A percentile compares a stretch with the other conserved stretches of the same genome.
Conservation (phyloP, 1,140 invertebrate genomes). For the Chironomus tepperi region DNA sequence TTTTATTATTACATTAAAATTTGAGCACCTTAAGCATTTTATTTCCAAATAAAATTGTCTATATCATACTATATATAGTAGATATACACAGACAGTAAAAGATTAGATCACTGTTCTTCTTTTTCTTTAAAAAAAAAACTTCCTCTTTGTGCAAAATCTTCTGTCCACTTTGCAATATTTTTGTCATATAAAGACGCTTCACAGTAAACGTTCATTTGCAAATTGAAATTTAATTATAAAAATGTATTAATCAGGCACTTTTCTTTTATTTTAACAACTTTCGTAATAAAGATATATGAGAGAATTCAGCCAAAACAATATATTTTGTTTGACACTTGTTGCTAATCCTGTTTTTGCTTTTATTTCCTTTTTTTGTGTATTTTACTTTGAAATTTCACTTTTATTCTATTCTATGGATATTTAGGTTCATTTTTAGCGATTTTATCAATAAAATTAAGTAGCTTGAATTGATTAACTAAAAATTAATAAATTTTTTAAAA, state of each 20-base stretch:
- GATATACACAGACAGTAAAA: neutral
- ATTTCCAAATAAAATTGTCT: neutral
- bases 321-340: neutral
- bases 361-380: neutral
- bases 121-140: neutral
- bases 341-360: neutral
- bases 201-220: no score
- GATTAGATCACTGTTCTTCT: slow-evolving; percentile 19
- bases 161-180: neutral
- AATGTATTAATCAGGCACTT: neutral
- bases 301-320: neutral
- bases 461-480: neutral
- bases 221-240: no score
- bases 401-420: neutral
- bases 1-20: no score
- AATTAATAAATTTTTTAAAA: neutral
- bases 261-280: no score
- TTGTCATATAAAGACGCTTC: no score
- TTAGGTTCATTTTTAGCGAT: neutral
- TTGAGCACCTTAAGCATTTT: slow-evolving; percentile 7
- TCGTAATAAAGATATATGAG: no score
- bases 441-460: neutral
- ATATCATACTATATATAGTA: neutral
- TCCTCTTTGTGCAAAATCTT: neutral
- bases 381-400: neutral